Evolutionary conservation across 2,888 invertebrate species (phyloP), one percentile per base, ranked within the genome.

Genomic region (Pelosia muscerda): DNA sequence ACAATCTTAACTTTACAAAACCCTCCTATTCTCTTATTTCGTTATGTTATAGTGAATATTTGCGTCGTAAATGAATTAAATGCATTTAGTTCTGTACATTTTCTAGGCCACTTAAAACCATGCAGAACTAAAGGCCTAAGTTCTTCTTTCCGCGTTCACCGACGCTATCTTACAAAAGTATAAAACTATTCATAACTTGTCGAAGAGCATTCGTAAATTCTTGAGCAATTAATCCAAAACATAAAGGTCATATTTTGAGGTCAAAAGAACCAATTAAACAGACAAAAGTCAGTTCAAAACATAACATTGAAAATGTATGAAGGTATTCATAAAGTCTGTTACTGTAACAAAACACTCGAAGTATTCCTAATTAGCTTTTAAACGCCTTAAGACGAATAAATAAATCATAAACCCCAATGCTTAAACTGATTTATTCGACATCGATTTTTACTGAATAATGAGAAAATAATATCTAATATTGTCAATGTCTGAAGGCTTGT

Each of bases 361-460:
- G 13, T 19, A n/a, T 1, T 22, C 53, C 57, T 77, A 69, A 69
- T 71, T 65, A 49, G 28, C 1, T 66, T 71, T 76, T 62, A 59
- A 78, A 59, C 9, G 10, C 28, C 19, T 38, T 0, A 49, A 49
- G 61, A 66, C 31, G 22, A 64, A 1, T 5, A 38, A 59, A 49
- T 65, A 59, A 65, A 59, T 28, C n/a, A 23, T 34, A 65, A n/a
- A 59, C 57, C 13, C 13, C 23, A 57, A 53, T n/a, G 56, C 58
- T 68, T 26, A 71, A 34, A 56, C 49, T 38, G 4, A 25, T 31
- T n/a, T 53, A 31, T 25, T 25, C 54, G 6, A 53, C 11, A 28
- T 5, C 19, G 19, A 62, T 10, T 49, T 42, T 68, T 60, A 2
- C 22, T 61, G n/a, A n/a, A n/a, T n/a, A n/a, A 58, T 61, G 34